These are phyloP conservation scores for Callopanchax toddi DNA, from an alignment of 2,113 vertebrate species.

Conservation along the genomic window DNA sequence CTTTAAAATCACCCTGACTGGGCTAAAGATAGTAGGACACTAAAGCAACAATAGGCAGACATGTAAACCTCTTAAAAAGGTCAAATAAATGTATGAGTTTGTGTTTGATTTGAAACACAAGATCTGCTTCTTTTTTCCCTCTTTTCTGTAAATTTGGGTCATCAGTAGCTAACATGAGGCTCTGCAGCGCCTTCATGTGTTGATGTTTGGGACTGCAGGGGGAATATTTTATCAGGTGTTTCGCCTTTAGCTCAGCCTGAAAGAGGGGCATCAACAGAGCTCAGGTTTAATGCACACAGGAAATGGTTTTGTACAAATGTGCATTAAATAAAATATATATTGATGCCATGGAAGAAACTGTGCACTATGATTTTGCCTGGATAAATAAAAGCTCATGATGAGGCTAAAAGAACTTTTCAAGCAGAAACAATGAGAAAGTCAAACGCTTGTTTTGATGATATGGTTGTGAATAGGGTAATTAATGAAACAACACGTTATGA, in stretches of 20 bases:
- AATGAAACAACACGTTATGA: background rate
- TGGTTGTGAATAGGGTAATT: background rate
- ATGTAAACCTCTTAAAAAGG: no score
- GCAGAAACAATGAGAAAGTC: no score
- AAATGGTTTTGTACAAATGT: background rate
- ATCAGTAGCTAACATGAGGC: background rate
- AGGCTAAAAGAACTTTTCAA: background rate
- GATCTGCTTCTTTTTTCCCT: no score
- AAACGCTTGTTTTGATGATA: no score
- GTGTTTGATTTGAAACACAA: constrained; percentile 3
- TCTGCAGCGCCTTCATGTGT: constrained; percentile 34
- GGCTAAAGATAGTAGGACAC: background rate
- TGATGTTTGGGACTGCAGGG: constrained; percentile 36
- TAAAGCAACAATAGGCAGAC: no score
- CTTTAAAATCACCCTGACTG: background rate
- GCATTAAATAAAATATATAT: background rate
- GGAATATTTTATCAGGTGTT: no score
- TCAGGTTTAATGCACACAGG: background rate
- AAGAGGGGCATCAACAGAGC: background rate
- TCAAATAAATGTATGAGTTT: background rate
- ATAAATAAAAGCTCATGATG: constrained; percentile 19
- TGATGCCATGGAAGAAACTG: constrained; percentile 4
- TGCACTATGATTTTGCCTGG: constrained; percentile 17
- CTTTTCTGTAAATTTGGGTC: constrained; percentile 22
- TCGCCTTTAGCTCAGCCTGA: background rate